Conservation (phyloP, 35 echinoderm and acorn worm genomes). For the Anneissia japonica region DNA sequence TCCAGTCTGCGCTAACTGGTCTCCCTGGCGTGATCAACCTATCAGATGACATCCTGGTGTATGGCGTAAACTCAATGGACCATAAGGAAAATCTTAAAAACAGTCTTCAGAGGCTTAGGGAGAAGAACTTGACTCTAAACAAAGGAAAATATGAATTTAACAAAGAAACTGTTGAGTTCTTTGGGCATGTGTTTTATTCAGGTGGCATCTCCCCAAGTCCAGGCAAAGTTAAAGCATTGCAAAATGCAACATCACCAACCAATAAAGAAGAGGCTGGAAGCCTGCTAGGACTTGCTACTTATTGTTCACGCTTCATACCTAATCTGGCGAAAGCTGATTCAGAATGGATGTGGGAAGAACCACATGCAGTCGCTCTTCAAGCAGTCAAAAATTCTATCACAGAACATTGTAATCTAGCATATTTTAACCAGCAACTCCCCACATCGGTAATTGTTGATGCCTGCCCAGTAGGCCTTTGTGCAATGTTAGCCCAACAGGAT, state of each 20-base stretch:
- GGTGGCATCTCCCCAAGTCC: slow-evolving; percentile 60
- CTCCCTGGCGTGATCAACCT: slow-evolving; percentile 56
- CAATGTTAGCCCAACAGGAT: slow-evolving; percentile 30
- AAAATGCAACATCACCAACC: slow-evolving; percentile 31
- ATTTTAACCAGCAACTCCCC: neutral
- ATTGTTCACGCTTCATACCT: slow-evolving; percentile 54
- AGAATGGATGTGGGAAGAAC: neutral
- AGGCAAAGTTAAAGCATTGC: slow-evolving; percentile 42
- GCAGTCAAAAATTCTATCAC: neutral
- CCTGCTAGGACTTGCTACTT: slow-evolving; percentile 51
- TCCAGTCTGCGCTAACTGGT: slow-evolving; percentile 51
- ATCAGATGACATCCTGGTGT: slow-evolving; percentile 51
- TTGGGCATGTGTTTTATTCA: slow-evolving; percentile 31
- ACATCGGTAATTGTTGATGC: slow-evolving; percentile 51
- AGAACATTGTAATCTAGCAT: neutral
- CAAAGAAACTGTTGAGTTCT: slow-evolving; percentile 31
- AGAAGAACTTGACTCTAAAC: slow-evolving; percentile 56
- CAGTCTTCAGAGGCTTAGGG: slow-evolving; percentile 38
- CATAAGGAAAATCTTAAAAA: slow-evolving; percentile 10
- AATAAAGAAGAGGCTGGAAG: slow-evolving; percentile 56
- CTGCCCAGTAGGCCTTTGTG: slow-evolving; percentile 28
- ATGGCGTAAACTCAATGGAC: slow-evolving; percentile 15
- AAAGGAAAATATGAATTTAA: slow-evolving; percentile 51
- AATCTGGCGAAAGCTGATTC: neutral
- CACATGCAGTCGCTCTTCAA: neutral